Conservation (phyloP, 2,113 vertebrate species). For the Cichladusa arquata region DNA sequence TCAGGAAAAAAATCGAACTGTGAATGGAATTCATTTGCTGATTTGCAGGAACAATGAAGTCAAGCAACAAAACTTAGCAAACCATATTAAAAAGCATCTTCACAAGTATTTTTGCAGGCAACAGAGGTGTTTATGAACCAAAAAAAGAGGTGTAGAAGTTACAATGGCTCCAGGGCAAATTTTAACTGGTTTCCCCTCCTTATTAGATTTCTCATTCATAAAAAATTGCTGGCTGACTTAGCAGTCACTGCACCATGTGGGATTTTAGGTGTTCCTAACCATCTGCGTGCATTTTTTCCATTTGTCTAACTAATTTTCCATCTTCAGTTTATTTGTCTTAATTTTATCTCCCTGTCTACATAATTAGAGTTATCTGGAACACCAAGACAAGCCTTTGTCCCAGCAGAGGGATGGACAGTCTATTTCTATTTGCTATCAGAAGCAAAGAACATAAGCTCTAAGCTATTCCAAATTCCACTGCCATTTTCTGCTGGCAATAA, state of each 20-base stretch:
- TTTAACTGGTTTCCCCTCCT: slow-evolving; percentile 27
- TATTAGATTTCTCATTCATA: slow-evolving; percentile 54
- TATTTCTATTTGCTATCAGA: background rate
- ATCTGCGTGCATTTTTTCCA: background rate
- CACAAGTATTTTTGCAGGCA: slow-evolving; percentile 49
- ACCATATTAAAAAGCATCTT: slow-evolving; percentile 43
- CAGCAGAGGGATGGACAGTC: background rate
- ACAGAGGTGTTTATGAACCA: slow-evolving; percentile 42
- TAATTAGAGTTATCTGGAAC: background rate
- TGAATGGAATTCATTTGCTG: slow-evolving; percentile 43
- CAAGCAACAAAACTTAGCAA: slow-evolving; percentile 36
- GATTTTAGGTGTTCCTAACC: slow-evolving; percentile 23
- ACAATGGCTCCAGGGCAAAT: slow-evolving; percentile 26
- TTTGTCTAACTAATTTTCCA: background rate
- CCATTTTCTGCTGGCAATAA: background rate
- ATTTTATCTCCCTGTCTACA: background rate
- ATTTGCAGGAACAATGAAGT: slow-evolving; percentile 49
- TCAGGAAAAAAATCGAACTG: background rate
- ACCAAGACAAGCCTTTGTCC: background rate
- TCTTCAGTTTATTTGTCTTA: background rate
- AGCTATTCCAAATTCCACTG: background rate
- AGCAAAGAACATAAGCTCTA: background rate
- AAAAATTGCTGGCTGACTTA: slow-evolving; percentile 27
- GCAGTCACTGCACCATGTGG: background rate
- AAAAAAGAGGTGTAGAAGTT: slow-evolving; percentile 20